Conservation (phyloP, 1,140 invertebrate species). For the Hylyphantes graminicola region DNA sequence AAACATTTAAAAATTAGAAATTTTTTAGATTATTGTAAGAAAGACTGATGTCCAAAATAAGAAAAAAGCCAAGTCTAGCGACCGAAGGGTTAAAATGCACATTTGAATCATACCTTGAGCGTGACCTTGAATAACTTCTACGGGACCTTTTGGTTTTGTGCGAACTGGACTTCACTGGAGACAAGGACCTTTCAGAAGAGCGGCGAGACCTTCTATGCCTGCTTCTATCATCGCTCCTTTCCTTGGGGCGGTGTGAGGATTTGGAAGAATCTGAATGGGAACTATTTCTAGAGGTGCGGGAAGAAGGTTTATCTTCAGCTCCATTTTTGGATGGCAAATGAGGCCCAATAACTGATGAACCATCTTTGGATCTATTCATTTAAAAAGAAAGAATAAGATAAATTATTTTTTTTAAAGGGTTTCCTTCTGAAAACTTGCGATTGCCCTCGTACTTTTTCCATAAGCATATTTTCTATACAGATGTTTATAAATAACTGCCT, state of each 20-base stretch:
- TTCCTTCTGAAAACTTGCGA: no score
- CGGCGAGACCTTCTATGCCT: constrained; percentile 18
- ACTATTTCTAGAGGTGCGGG: constrained; percentile 17
- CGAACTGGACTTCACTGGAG: constrained; percentile 7
- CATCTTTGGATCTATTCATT: constrained; percentile 30
- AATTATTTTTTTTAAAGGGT: neutral
- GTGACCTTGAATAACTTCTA: constrained; percentile 31
- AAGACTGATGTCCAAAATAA: neutral
- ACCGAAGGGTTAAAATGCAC: neutral
- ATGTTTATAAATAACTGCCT: no score
- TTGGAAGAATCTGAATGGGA: constrained; percentile 32
- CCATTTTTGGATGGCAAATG: constrained; percentile 49
- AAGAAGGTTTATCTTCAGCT: constrained; percentile 21
- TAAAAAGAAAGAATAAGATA: neutral
- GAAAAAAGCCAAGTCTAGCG: no score
- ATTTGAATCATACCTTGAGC: constrained; percentile 24
- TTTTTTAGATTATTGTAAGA: neutral
- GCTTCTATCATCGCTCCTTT: neutral
- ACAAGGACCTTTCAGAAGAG: constrained; percentile 22
- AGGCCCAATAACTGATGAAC: constrained; percentile 30
- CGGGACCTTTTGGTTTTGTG: neutral
- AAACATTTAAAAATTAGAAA: neutral
- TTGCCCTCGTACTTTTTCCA: no score
- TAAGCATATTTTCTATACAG: no score
- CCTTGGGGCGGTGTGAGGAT: constrained; percentile 35